phyloP scores from a whole-genome alignment of 2,113 vertebrate genomes.

The Phylloscopus whistleri region DNA sequence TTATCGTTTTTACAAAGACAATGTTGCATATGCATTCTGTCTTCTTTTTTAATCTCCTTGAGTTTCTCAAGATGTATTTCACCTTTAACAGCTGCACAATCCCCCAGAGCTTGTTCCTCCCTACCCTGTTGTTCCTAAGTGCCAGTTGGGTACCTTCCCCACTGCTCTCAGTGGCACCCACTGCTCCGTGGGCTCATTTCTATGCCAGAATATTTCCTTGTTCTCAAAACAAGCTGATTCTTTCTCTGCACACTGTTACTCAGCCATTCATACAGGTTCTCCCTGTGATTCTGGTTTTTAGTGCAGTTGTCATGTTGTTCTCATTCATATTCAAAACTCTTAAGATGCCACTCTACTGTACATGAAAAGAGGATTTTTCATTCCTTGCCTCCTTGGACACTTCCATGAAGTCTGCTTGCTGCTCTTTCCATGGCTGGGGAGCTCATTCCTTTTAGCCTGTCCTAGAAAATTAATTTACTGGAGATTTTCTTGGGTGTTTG shows the following conservation, averaged over 20 bases:
- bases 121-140: neutral
- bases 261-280: neutral
- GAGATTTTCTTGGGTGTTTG: rapidly evolving
- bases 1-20: neutral
- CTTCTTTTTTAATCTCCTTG: neutral
- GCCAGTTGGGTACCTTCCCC: neutral
- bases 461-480: neutral
- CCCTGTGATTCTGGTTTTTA: neutral
- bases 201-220: neutral
- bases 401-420: neutral
- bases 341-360: neutral
- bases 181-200: neutral
- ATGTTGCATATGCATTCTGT: neutral
- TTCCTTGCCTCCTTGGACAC: neutral
- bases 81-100: neutral
- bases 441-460: neutral
- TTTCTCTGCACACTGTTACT: neutral
- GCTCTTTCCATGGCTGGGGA: neutral
- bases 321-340: neutral
- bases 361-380: neutral
- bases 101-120: neutral
- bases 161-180: neutral
- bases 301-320: neutral
- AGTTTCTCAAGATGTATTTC: neutral
- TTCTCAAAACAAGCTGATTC: neutral